phyloP scores from a whole-genome alignment of 2,888 invertebrate genomes.

The Hirudinaria manillensis region DNA sequence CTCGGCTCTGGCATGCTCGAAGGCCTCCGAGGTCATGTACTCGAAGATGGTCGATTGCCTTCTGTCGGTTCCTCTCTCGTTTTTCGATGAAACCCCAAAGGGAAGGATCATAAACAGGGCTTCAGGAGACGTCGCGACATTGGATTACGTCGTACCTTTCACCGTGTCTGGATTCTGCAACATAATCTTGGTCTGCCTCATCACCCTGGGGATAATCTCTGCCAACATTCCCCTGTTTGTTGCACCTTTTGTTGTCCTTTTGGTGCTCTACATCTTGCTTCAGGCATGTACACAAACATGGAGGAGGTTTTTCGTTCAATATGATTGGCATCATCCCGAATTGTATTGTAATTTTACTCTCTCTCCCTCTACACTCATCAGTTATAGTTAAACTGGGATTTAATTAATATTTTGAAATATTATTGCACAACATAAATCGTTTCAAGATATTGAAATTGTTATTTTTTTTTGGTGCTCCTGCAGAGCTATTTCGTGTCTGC shows the following conservation, averaged over 20 bases:
- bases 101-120: conserved; percentile 24
- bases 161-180: conserved; percentile 26
- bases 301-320: neutral
- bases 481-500: conserved; percentile 10
- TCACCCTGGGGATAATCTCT: conserved; percentile 4
- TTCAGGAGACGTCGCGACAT: conserved; percentile 14
- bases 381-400: too few relatives aligned
- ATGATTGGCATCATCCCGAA: neutral
- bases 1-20: conserved; percentile 10
- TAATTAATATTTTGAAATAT: too few relatives aligned
- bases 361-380: too few relatives aligned
- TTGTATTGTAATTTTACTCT: too few relatives aligned
- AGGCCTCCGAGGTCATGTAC: conserved; percentile 18
- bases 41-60: neutral
- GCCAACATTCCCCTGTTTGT: conserved; percentile 23
- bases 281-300: conserved; percentile 1
- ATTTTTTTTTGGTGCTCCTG: too few relatives aligned
- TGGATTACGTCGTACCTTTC: conserved; percentile 25
- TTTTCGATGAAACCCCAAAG: conserved; percentile 21
- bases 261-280: conserved; percentile 14
- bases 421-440: too few relatives aligned
- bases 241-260: conserved; percentile 8
- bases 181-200: conserved; percentile 10
- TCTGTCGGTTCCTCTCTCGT: conserved; percentile 11
- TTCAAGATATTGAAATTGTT: neutral